Conservation (phyloP, 2,113 vertebrate genomes). For the Nesogale talazaci region DNA sequence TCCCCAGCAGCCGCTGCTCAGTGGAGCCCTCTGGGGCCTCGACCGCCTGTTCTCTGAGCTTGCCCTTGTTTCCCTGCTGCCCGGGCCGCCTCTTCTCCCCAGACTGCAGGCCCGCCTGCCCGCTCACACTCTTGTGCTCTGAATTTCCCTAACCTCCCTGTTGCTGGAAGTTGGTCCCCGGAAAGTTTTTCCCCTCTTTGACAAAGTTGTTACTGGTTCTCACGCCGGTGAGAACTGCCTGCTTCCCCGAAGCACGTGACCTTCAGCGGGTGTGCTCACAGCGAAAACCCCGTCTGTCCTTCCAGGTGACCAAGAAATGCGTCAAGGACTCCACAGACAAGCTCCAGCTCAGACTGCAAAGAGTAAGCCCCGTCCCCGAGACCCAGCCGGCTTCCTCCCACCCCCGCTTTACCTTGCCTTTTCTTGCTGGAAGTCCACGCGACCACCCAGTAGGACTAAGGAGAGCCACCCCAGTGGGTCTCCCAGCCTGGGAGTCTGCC, state of each 20-base stretch:
- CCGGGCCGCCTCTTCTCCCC: fast-evolving
- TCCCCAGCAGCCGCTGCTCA: not conserved
- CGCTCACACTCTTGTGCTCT: fast-evolving
- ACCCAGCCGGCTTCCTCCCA: not conserved
- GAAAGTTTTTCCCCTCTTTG: not conserved
- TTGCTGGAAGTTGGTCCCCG: not conserved
- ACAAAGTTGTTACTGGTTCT: not conserved
- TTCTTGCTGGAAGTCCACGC: too few relatives aligned
- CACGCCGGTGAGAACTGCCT: not conserved
- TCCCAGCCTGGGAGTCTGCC: too few relatives aligned
- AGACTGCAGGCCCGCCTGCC: too few relatives aligned
- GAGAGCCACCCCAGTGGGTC: too few relatives aligned
- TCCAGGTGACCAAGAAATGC: conserved; percentile 83
- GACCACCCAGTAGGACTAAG: too few relatives aligned
- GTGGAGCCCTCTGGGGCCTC: not conserved
- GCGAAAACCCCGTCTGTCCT: conserved; percentile 59
- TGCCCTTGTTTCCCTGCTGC: not conserved
- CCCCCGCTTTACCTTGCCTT: too few relatives aligned
- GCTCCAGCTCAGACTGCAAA: conserved; percentile 84
- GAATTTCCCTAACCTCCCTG: not conserved
- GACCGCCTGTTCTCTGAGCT: not conserved
- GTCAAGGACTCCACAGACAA: conserved; percentile 83
- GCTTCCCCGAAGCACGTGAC: not conserved
- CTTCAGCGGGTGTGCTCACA: not conserved
- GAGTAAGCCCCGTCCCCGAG: conserved; percentile 81